Base-by-base conservation (phyloP, 2,888 invertebrate genomes). In the Myopa testacea region DNA sequence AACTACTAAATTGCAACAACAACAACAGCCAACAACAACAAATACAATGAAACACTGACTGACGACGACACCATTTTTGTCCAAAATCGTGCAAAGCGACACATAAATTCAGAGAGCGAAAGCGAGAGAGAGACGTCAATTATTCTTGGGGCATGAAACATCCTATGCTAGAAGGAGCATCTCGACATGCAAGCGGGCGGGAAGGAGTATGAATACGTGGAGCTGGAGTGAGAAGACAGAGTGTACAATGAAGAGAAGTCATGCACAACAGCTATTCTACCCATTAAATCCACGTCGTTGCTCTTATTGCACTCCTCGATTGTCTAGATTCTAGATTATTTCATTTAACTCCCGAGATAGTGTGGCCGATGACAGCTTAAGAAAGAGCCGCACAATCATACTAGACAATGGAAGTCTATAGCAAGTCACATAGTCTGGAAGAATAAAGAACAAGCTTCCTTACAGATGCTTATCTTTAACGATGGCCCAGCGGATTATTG, bases 1-100 rank as follows among this genome's bases (percentile, higher is more conserved):
- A 73, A 73, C 50, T 26, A 26, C 26, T 73, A 73, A 73, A 73
- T 73, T 73, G 16, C 37, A 62, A 62, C 72, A 62, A 12, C 63
- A 16, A 71, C 26, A 10, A 26, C 50, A 19, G 19, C 45, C 26
- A 10, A 26, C 50, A 19, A 19, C 45, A 10, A 50, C 69, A 26
- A 26, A 26, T 1, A 26, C 26, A 26, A 1, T 2, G 26, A 26
- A 26, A 26, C 26, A 26, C 26, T 26, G 26, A 26, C 19, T 50
- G 40, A 68, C 40, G 55, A n/a, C 55, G 70, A 70, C 70, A 70
- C 55, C 50, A 70, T 70, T 70, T 6, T 14, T 34, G 26, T 34
- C 19, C 16, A 38, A 16, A 34, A 70, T 12, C 38, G 55, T 70
- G 19, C 50, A 19, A n/a, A 40, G 68, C 68, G 50, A 34, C 55